These are phyloP conservation scores for Rhyacichthys aspro DNA, from an alignment of 2,797 vertebrate species.

Conservation along the genomic window DNA sequence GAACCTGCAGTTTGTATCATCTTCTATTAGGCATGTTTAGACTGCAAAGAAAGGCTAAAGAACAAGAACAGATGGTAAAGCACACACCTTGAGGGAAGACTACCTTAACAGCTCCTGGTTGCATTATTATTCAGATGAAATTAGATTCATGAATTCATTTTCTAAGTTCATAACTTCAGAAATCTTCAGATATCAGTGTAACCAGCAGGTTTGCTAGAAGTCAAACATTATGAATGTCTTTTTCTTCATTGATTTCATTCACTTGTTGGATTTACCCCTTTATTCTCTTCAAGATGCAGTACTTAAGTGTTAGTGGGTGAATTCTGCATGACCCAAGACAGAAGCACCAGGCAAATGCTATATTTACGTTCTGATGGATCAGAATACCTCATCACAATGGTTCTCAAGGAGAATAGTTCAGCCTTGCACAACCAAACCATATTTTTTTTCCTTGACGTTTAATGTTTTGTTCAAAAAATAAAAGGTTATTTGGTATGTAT, in stretches of 20 bases:
- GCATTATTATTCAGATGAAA: slow-evolving; percentile 48
- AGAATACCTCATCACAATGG: slow-evolving; percentile 54
- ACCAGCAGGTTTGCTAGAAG: slow-evolving; percentile 41
- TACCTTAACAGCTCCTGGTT: slow-evolving; percentile 38
- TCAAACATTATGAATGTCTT: slow-evolving; percentile 42
- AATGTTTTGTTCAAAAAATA: slow-evolving; percentile 28
- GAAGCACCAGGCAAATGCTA: slow-evolving; percentile 22
- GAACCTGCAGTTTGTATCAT: slow-evolving; percentile 32
- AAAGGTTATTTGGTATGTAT: slow-evolving; percentile 17
- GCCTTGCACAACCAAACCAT: slow-evolving; percentile 46
- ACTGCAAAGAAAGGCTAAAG: slow-evolving; percentile 8
- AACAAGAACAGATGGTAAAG: slow-evolving; percentile 3
- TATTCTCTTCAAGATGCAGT: slow-evolving; percentile 22
- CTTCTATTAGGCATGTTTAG: slow-evolving; percentile 3
- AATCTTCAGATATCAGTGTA: slow-evolving; percentile 30
- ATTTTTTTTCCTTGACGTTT: slow-evolving; percentile 19
- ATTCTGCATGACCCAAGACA: slow-evolving; percentile 20
- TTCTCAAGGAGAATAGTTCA: slow-evolving; percentile 18
- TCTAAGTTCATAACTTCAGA: slow-evolving; percentile 43
- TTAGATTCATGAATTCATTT: slow-evolving; percentile 1
- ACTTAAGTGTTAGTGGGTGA: slow-evolving; percentile 3
- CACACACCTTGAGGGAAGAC: not conserved
- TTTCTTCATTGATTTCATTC: slow-evolving; percentile 4
- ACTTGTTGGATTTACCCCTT: slow-evolving; percentile 21
- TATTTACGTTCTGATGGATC: slow-evolving; percentile 30